These are phyloP conservation scores for Dendrolimus houi DNA, from an alignment of 2,888 invertebrate genomes.

Conservation along the genomic window DNA sequence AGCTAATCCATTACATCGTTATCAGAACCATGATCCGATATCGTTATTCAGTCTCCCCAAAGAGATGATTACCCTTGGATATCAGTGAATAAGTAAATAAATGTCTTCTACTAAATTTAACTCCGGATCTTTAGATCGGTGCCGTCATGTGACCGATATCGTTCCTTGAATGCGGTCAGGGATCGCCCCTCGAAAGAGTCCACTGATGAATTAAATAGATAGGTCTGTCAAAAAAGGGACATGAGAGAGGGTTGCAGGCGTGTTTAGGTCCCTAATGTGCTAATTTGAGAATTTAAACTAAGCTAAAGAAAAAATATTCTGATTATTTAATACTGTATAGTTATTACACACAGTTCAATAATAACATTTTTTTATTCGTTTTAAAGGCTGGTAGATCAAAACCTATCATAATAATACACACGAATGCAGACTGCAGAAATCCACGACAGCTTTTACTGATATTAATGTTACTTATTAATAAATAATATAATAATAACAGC, in stretches of 20 bases:
- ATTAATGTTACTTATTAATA: too few relatives aligned
- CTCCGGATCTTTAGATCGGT: conserved; percentile 54
- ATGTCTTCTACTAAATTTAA: conserved; percentile 75
- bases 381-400: too few relatives aligned
- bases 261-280: conserved; percentile 15
- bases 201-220: conserved; percentile 73
- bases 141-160: conserved; percentile 70
- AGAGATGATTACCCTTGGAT: conserved; percentile 50
- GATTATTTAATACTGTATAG: too few relatives aligned
- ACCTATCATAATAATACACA: too few relatives aligned
- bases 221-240: conserved; percentile 55
- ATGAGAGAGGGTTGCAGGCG: conserved; percentile 40
- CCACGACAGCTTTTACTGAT: too few relatives aligned
- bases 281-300: neutral
- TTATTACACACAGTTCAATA: too few relatives aligned
- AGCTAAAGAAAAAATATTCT: neutral
- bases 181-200: conserved; percentile 63
- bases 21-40: conserved; percentile 27
- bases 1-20: conserved; percentile 31
- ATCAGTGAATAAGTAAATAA: conserved; percentile 63
- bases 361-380: too few relatives aligned
- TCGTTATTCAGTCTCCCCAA: conserved; percentile 44
- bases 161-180: conserved; percentile 62
- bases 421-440: too few relatives aligned
- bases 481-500: too few relatives aligned